Base-by-base conservation (phyloP, 2,113 vertebrate genomes). In the Zosterops lateralis region DNA sequence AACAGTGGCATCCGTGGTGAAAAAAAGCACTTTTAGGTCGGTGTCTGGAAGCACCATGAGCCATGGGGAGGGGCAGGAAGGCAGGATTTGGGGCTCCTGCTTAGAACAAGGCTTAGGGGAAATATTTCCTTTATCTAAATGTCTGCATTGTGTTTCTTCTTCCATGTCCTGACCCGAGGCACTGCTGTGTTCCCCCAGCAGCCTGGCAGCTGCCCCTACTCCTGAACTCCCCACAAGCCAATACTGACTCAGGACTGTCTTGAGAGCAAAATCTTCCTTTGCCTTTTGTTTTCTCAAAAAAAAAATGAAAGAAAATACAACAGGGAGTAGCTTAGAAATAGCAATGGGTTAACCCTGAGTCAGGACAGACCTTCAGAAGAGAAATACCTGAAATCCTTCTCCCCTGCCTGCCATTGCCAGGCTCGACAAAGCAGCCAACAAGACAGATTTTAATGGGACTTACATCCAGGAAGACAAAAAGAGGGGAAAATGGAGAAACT, bases 401-500 rank as follows among this genome's bases (percentile, higher is more conserved):
- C 48, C 36, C 61, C 32, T 77, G 61, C 53, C 87, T 84, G 87
- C 74, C 36, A 25, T 14, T 0, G 3, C 91, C 4, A 3, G 32
- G 28, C 18, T 44, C 87, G 0, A 19, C 72, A 38, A n/a, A 89
- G 71, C 91, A 90, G 84, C 81, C 95, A 84, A 85, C 80, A 71
- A 95, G 91, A 81, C 89, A 89, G 87, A 80, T 92, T 82, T 82
- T 75, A 94, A 87, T 70, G 47, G 84, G 54, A 57, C 81, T 72
- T 56, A 73, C 18, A 73, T 38, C 50, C 18, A 53, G 84, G 80
- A 77, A 92, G 95, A 95, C 84, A 81, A 86, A 90, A 92, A 82
- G 76, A 48, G 61, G 53, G 14, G 16, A 18, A 88, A 93, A 85
- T 42, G 74, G 87, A 78, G 75, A 84, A 93, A 68, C 25, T 29